These are phyloP conservation scores for Centrocercus urophasianus DNA, from an alignment of 2,113 vertebrate genomes.

Conservation along the genomic window DNA sequence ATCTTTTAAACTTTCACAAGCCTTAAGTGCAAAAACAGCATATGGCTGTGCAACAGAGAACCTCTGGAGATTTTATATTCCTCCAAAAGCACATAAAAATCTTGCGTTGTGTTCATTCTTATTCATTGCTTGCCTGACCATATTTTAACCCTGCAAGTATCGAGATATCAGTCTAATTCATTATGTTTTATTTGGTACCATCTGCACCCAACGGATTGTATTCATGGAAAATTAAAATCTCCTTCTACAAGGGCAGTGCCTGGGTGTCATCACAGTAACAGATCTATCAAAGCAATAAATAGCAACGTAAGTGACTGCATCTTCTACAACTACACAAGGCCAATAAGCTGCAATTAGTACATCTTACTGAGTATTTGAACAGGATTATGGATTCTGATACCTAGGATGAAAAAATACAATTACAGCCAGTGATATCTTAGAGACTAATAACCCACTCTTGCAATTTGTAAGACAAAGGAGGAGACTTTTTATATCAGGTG, in stretches of 20 bases:
- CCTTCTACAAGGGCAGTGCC: constrained; percentile 48
- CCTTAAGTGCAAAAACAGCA: constrained; percentile 51
- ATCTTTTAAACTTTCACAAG: constrained; percentile 66
- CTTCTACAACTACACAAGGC: not conserved
- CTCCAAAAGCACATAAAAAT: constrained; percentile 44
- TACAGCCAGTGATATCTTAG: not conserved
- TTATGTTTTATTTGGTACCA: constrained; percentile 66
- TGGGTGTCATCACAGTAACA: not conserved
- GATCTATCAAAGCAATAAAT: not conserved
- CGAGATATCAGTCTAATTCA: constrained; percentile 57
- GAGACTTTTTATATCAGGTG: constrained; percentile 22
- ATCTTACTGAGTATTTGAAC: not conserved
- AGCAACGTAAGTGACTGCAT: not conserved
- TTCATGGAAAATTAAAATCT: constrained; percentile 61
- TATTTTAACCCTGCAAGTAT: constrained; percentile 71
- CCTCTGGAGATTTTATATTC: constrained; percentile 62
- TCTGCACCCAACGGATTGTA: constrained; percentile 8
- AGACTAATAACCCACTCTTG: not conserved
- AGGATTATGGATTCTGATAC: not conserved
- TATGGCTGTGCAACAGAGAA: constrained; percentile 61
- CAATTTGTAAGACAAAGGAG: constrained; percentile 6
- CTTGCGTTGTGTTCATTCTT: constrained; percentile 47
- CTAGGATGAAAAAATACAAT: not conserved
- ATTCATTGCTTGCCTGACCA: constrained; percentile 54
- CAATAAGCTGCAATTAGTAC: not conserved